Percentiles rank a stretch among this genome's conserved stretches.
These are phyloP conservation scores for Homarus gammarus DNA, from an alignment of 2,888 invertebrate species.

Conservation along the genomic window DNA sequence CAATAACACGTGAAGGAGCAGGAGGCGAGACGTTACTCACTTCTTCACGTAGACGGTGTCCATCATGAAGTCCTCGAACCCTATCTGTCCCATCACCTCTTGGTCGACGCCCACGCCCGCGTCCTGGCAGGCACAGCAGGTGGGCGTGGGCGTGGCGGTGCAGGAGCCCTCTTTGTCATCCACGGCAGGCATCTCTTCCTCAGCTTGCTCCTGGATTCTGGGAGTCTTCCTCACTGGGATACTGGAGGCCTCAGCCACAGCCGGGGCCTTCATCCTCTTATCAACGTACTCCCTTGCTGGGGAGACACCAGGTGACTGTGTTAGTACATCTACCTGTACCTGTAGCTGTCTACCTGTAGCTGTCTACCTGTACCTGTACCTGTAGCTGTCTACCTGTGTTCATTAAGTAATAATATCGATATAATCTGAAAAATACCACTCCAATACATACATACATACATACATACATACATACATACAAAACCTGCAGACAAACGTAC, in stretches of 20 bases:
- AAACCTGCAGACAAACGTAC: no score
- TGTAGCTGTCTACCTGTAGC: no score
- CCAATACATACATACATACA: neutral
- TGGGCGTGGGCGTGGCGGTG: conserved; percentile 1
- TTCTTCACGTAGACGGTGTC: conserved; percentile 55
- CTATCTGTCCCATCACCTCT: conserved; percentile 53
- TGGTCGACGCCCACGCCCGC: conserved; percentile 9
- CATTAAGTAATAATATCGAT: no score
- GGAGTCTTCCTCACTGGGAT: neutral
- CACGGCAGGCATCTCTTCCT: conserved; percentile 1
- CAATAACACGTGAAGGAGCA: no score
- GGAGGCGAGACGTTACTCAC: no score
- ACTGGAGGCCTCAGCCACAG: neutral
- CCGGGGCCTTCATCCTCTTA: conserved; percentile 7
- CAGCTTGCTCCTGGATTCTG: neutral
- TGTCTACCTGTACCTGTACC: no score
- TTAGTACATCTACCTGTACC: no score
- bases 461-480: no score
- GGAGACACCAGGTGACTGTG: neutral
- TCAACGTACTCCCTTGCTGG: conserved; percentile 27
- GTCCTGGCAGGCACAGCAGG: conserved; percentile 37
- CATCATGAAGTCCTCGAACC: conserved; percentile 62
- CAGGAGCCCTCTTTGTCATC: neutral
- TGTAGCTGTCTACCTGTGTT: no score
- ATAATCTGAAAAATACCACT: no score